A percentile compares a stretch with the other conserved stretches of the same genome.
These are phyloP conservation scores for Tricholauxania praeusta DNA, from an alignment of 2,888 invertebrate genomes.

Conservation along the genomic window DNA sequence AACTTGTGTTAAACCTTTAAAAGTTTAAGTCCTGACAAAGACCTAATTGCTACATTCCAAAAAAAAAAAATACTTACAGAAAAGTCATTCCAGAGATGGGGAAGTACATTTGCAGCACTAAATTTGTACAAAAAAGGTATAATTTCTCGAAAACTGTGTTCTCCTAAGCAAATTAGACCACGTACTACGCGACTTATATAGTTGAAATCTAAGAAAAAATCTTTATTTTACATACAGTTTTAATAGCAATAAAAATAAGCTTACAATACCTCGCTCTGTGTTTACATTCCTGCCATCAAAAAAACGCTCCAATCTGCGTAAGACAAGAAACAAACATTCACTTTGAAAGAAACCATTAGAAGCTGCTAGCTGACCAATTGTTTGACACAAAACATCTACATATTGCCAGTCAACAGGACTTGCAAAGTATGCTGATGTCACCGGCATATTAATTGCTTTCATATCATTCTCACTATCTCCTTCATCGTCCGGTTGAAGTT, in stretches of 20 bases:
- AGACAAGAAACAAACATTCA: conserved; percentile 62
- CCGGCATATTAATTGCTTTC: background rate
- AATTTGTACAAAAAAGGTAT: conserved; percentile 64
- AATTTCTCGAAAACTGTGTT: conserved; percentile 65
- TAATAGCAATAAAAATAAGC: background rate
- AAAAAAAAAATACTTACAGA: conserved; percentile 48
- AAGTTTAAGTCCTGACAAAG: too few species aligned
- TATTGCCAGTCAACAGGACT: conserved; percentile 55
- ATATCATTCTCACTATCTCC: conserved; percentile 50
- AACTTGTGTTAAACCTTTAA: background rate
- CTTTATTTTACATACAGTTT: background rate
- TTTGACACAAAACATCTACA: conserved; percentile 62
- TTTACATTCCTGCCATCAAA: conserved; percentile 57
- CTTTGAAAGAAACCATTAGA: conserved; percentile 63
- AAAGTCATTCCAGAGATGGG: conserved; percentile 59
- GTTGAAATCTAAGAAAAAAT: conserved; percentile 58
- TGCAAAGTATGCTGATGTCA: conserved; percentile 58
- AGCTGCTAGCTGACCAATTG: conserved; percentile 61
- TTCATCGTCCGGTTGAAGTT: conserved; percentile 56
- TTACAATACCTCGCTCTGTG: conserved; percentile 54
- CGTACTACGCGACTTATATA: conserved; percentile 62
- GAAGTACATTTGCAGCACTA: conserved; percentile 56
- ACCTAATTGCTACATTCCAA: background rate
- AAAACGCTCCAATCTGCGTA: conserved; percentile 59
- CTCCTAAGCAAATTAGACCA: conserved; percentile 63